These are phyloP conservation scores for Otocyon megalotis DNA, from an alignment of 2,113 vertebrate species.

Conservation along the genomic window DNA sequence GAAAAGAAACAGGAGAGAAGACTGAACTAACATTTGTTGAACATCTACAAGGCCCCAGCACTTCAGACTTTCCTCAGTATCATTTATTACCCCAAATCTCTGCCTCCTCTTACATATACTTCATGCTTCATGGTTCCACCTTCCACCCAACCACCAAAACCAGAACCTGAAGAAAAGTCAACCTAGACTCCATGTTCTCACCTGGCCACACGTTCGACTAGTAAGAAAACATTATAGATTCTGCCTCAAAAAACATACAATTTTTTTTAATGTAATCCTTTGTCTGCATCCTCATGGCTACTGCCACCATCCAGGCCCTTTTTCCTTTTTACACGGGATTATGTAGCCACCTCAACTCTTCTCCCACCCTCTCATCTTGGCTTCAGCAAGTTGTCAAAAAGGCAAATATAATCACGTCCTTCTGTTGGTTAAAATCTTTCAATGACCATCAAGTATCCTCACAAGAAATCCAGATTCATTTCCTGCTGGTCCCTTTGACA, in stretches of 20 bases:
- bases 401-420: background rate
- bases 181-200: background rate
- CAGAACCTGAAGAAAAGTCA: background rate
- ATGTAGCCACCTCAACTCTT: background rate
- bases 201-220: background rate
- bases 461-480: background rate
- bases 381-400: constrained; percentile 2
- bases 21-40: background rate
- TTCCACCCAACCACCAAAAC: background rate
- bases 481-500: background rate
- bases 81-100: background rate
- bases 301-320: background rate
- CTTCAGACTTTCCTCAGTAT: background rate
- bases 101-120: background rate
- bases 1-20: background rate
- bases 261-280: background rate
- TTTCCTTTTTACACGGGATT: background rate
- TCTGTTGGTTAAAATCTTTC: background rate
- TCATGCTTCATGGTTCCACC: background rate
- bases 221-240: background rate
- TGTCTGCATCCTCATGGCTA: background rate
- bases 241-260: background rate
- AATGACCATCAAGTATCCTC: background rate
- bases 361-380: background rate
- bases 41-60: background rate